phyloP scores from a whole-genome alignment of 2,113 vertebrate genomes.

The Ellobius talpinus region DNA sequence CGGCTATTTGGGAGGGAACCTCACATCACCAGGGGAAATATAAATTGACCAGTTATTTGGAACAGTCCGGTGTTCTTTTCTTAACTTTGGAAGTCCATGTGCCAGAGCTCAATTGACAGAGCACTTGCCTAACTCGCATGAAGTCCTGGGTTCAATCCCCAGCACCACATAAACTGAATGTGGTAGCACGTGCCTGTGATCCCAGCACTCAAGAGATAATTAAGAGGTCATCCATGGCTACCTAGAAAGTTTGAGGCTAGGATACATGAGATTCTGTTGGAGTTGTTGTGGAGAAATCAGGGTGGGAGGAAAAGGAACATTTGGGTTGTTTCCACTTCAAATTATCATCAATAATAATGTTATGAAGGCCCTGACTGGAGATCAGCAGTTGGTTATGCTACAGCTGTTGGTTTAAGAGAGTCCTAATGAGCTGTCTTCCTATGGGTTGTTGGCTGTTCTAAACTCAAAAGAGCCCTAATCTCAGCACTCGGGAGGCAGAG shows the following conservation, averaged over 20 bases:
- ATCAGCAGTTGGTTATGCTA: not conserved
- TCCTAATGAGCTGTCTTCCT: not conserved
- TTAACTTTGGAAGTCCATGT: not conserved
- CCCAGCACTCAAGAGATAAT: not conserved
- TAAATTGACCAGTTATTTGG: not conserved
- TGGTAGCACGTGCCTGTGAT: not conserved
- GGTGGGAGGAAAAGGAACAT: not conserved
- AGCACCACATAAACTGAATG: not conserved
- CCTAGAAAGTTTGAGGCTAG: not conserved
- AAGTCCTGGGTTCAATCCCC: not conserved
- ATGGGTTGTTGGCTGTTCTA: not conserved
- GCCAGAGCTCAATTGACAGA: not conserved
- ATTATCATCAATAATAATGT: not conserved
- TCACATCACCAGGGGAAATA: not conserved
- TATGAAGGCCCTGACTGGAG: not conserved
- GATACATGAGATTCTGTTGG: not conserved
- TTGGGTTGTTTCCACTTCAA: not conserved
- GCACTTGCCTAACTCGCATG: not conserved
- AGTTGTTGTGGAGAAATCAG: not conserved
- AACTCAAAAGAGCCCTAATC: not conserved
- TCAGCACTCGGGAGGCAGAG: not conserved
- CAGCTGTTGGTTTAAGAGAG: not conserved
- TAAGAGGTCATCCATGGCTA: not conserved
- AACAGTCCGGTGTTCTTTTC: not conserved
- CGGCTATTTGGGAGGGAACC: not conserved